Conservation (phyloP, 2,113 vertebrate genomes). For the Eubucco bourcierii region DNA sequence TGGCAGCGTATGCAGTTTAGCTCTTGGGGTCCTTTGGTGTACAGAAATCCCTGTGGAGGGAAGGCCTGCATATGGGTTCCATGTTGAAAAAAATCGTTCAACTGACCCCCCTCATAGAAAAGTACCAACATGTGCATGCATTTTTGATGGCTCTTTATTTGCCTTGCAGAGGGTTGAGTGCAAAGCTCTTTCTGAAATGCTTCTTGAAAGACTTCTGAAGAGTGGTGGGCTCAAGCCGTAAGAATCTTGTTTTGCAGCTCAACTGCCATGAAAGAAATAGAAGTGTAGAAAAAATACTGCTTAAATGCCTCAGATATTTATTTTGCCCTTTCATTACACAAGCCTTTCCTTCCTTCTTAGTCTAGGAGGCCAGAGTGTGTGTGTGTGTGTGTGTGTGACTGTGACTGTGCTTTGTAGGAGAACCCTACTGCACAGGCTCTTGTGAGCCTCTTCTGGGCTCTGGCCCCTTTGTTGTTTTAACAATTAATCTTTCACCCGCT, state of each 20-base stretch:
- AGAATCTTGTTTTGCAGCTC: constrained; percentile 18
- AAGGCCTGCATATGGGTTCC: background rate
- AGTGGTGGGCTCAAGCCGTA: background rate
- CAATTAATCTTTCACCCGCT: constrained; percentile 28
- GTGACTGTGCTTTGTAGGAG: background rate
- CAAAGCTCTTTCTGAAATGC: background rate
- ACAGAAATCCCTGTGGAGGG: background rate
- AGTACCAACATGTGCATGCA: background rate
- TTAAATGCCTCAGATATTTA: constrained; percentile 39
- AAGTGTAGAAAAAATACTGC: constrained; percentile 9
- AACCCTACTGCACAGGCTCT: background rate
- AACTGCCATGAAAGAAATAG: background rate
- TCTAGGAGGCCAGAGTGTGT: background rate
- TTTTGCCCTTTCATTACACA: constrained; percentile 6
- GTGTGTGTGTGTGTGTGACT: background rate
- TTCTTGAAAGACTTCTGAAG: background rate
- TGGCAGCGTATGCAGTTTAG: background rate
- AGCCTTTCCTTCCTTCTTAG: background rate
- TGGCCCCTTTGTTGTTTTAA: constrained; percentile 16
- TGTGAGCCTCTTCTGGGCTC: background rate
- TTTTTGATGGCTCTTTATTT: background rate
- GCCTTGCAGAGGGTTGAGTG: background rate
- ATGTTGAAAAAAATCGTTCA: background rate
- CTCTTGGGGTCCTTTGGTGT: background rate
- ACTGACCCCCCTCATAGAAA: background rate